Base-by-base conservation (phyloP, 2,888 invertebrate genomes). In the Yponomeuta cagnagella region DNA sequence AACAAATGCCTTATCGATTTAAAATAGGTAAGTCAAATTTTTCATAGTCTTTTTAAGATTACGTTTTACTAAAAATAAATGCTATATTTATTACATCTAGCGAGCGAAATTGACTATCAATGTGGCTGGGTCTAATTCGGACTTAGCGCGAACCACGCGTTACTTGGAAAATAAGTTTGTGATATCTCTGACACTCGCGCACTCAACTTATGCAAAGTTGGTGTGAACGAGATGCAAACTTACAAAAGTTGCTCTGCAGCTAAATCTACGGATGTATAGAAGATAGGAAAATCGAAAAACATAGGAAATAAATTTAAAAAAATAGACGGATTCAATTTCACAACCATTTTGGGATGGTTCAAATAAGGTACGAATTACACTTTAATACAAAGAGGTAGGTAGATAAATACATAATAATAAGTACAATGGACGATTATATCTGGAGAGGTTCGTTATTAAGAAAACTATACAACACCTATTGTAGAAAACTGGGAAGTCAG, bases 81-180 rank as follows among this genome's bases (percentile, higher is more conserved):
- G 52, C 52, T 58, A 58, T 65, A 69, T 58, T 71, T 69, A 70
- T 69, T 72, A 72, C 66, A 70, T 72, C 74, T 77, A 77, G 75
- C 75, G 74, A 75, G 72, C 72, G 68, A 73, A 77, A 76, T 76
- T 77, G 76, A 76, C 76, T 74, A 73, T 23, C 23, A 23, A 23
- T 69, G 65, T 73, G 73, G 76, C 75, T 76, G 75, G 75, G 10
- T 30, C 69, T 73, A 76, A 74, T 72, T 72, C 75, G 74, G 75
- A 72, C 65, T 5, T 58, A 58, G 52, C 15, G 15, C 5, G 12
- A 15, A 15, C 52, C 52, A 15, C 15, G 15, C 52, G 4, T 15
- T 12, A 15, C 52, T 58, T 15, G 12, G 52, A 12, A 15, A 5
- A 58, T 12, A 58, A 58, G 15, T 58, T 58, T 58, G 52, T 58